A percentile compares a stretch with the other conserved stretches of the same genome.
These are phyloP conservation scores for Taenaris catops DNA, from an alignment of 2,888 invertebrate genomes.

Conservation along the genomic window DNA sequence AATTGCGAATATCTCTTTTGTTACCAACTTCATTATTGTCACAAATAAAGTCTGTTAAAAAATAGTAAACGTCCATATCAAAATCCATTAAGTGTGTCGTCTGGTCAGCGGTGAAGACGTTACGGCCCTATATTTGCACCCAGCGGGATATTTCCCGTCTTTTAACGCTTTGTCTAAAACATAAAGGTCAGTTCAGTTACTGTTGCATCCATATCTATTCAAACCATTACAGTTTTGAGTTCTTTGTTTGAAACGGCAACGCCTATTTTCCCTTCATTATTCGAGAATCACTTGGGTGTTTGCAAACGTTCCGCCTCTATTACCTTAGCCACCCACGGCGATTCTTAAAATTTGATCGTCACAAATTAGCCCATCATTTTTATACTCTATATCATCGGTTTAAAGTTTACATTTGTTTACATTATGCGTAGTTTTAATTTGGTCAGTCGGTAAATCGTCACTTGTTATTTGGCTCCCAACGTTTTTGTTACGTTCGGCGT, in stretches of 20 bases:
- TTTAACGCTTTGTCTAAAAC: slow-evolving; percentile 43
- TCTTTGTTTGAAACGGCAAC: slow-evolving; percentile 50
- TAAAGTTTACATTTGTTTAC: slow-evolving; percentile 28
- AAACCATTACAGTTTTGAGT: slow-evolving; percentile 41
- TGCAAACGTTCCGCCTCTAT: slow-evolving; percentile 66
- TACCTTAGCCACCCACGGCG: slow-evolving; percentile 59
- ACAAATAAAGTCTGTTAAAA: too few relatives aligned
- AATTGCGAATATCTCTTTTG: too few relatives aligned
- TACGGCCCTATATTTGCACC: slow-evolving; percentile 40
- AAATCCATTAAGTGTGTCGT: slow-evolving; percentile 34
- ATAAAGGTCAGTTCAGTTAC: slow-evolving; percentile 68
- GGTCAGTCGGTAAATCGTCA: slow-evolving; percentile 41
- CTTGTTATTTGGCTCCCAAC: slow-evolving; percentile 43
- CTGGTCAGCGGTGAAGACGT: slow-evolving; percentile 63
- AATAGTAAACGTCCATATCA: slow-evolving; percentile 39
- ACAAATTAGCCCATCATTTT: slow-evolving; percentile 11
- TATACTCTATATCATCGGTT: slow-evolving; percentile 12
- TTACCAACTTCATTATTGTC: too few relatives aligned
- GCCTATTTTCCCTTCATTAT: slow-evolving; percentile 53
- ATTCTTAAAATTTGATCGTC: slow-evolving; percentile 28
- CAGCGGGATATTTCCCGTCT: slow-evolving; percentile 63
- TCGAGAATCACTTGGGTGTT: slow-evolving; percentile 48
- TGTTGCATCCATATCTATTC: slow-evolving; percentile 46
- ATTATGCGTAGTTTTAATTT: slow-evolving; percentile 16
- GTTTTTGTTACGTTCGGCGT: slow-evolving; percentile 46